Base-by-base conservation (phyloP, 1,140 invertebrate genomes). In the Schmidtea mediterranea region DNA sequence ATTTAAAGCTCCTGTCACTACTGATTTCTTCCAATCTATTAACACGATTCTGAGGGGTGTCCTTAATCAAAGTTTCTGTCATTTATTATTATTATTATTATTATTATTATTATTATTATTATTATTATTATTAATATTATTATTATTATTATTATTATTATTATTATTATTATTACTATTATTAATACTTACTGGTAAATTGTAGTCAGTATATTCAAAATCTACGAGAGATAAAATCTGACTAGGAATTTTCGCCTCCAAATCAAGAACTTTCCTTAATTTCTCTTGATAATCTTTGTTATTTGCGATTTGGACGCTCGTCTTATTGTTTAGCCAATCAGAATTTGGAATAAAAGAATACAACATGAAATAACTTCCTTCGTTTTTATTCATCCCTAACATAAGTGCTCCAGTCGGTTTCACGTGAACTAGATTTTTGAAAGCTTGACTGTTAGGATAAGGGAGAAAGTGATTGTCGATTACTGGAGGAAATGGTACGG, bases 361-460 rank as follows among this genome's bases (percentile, higher is more conserved):
- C 23, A 48, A 15, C n/a, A 48, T 15, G 38, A 48, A 48, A 37
- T 48, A 48, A 24, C 36, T 48, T 23, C 16, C 46, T 24, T 48
- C 46, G 23, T 48, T 48, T 24, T 48, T 48, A 24, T 48, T 48
- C 12, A 38, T 38, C 12, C 46, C 46, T 18, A 48, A 48, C 46
- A 48, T 48, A 3, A 38, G 5, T 21, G 46, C 16, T 38, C 46
- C 46, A 9, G 46, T 18, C 6, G 36, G 43, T 21, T 45, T 45
- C 18, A 45, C 5, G 21, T 19, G 21, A 3, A 13, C 15, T 6
- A 45, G 23, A 8, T 45, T 8, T 13, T 45, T 21, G 6, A 45
- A 22, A 8, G 15, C 5, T 13, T 45, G 10, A 6, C 12, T 15
- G n/a, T n/a, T n/a, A 18, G 6, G 6, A 24, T 45, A 45, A 12